Base-by-base conservation (phyloP, 2,113 vertebrate species). In the Hippoglossus stenolepis region DNA sequence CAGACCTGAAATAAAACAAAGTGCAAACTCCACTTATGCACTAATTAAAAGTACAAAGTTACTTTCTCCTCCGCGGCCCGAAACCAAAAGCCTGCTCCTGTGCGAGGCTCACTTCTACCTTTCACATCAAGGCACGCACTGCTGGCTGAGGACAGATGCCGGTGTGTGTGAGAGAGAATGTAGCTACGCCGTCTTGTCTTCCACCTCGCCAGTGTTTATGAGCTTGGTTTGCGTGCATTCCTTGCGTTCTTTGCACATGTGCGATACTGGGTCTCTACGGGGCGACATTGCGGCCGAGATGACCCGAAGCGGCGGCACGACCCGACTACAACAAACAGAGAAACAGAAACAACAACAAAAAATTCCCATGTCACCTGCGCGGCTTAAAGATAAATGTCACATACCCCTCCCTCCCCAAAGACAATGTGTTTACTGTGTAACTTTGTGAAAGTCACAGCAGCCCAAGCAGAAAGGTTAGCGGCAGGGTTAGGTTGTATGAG, bases 361-460 rank as follows among this genome's bases (percentile, higher is more conserved):
- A 58, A 72, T 7, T 47, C 77, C 63, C 54, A 57, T 59, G 73
- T 77, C 77, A 73, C 31, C 83, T 53, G 77, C 45, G 62, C 71
- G 72, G 78, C 82, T 78, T 72, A 23, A 43, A 88, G 85, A 85
- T 86, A 91, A 91, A 93, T 91, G 92, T 92, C 89, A 90, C 59
- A 65, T 40, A 78, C 20, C 51, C 54, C 54, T 73, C 10, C 64
- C 47, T 51, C 87, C 82, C 77, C 35, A 77, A 86, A 83, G 90
- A 87, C 85, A 76, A 69, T 43, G 59, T 87, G 91, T 90, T 93
- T 91, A 87, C 84, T 57, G 82, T 69, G 69, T 80, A 89, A 89
- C 89, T 86, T 85, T 90, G 85, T 87, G 84, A 90, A 90, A 91
- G 92, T 92, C 85, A 87, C 3, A 70, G 78, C 82, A 86, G 87